Base-by-base conservation (phyloP, 1,140 invertebrate genomes). In the Brachionus plicatilis region DNA sequence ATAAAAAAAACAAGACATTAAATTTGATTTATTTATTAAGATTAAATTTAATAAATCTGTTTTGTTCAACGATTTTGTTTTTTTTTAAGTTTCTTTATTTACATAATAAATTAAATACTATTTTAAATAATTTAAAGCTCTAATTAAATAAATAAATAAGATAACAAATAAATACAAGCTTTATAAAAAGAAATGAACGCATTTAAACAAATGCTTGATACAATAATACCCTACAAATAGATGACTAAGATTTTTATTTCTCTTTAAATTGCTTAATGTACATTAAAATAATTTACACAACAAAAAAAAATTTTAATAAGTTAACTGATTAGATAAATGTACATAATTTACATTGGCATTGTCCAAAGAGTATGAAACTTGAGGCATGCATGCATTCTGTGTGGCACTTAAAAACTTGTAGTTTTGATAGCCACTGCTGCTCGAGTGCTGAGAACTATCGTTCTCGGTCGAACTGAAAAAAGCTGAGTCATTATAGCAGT, bases 391-490 rank as follows among this genome's bases (percentile, higher is more conserved):
- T 37, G 27, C 8, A 7, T 72, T 1, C 12, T 20, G n/a, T 20
- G 8, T 14, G 11, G 24, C 6, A 68, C 24, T 68, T n/a, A 72
- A 43, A 72, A 72, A 72, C 17, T 72, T 72, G 33, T 72, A 72
- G 27, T 20, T 76, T 20, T 76, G 45, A 24, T 43, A 76, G n/a
- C 72, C 20, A 50, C 27, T 76, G 17, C 2, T 47, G 17, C 24
- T 11, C 9, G 68, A 72, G 14, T 33, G 33, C 8, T 72, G 68
- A n/a, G 72, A 76, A 50, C 24, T 76, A 27, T 76, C 72, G 33
- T 76, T 82, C 6, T 68, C 79, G 12, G 37, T 82, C 12, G 79
- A 60, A 12, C 60, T 68, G 9, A 82, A 68, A 68, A 82, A 82
- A 33, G 79, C 60, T 24, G 79, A 82, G 24, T 82, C 79, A 47